A percentile compares a stretch with the other conserved stretches of the same genome.
These are phyloP conservation scores for Scolopax rusticola DNA, from an alignment of 2,797 vertebrate species.

Conservation along the genomic window DNA sequence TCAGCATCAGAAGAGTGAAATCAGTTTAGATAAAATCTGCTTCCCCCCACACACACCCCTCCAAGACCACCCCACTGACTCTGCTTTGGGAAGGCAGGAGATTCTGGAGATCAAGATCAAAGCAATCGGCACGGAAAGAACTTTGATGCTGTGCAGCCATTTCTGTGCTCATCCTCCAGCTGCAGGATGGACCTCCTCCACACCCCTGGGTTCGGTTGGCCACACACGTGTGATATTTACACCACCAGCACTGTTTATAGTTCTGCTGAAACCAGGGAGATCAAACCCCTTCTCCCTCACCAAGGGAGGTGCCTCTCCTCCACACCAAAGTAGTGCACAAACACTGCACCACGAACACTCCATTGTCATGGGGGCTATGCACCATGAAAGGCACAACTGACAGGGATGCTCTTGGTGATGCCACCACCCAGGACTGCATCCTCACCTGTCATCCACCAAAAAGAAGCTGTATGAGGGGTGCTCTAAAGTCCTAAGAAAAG, in stretches of 20 bases:
- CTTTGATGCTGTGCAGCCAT: not conserved
- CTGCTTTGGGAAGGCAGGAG: conserved; percentile 8
- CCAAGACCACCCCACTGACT: not conserved
- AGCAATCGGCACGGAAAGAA: not conserved
- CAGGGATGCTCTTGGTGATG: not conserved
- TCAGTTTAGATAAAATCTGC: not conserved
- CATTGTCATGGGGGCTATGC: not conserved
- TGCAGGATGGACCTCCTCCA: not conserved
- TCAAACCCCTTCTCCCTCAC: conserved; percentile 2
- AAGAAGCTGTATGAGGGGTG: not conserved
- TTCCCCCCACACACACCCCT: not conserved
- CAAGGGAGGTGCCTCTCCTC: not conserved
- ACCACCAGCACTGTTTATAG: not conserved
- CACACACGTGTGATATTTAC: not conserved
- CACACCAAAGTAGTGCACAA: not conserved
- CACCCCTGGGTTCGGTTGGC: not conserved
- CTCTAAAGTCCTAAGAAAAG: not conserved
- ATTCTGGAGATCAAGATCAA: not conserved
- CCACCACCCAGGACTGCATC: not conserved
- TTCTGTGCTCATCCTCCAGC: not conserved
- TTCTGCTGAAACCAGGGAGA: not conserved
- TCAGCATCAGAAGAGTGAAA: not conserved
- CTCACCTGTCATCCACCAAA: not conserved
- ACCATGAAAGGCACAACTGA: not conserved
- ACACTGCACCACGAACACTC: not conserved